Conservation (phyloP, 1,140 invertebrate genomes). For the Zelostemma sp. region DNA sequence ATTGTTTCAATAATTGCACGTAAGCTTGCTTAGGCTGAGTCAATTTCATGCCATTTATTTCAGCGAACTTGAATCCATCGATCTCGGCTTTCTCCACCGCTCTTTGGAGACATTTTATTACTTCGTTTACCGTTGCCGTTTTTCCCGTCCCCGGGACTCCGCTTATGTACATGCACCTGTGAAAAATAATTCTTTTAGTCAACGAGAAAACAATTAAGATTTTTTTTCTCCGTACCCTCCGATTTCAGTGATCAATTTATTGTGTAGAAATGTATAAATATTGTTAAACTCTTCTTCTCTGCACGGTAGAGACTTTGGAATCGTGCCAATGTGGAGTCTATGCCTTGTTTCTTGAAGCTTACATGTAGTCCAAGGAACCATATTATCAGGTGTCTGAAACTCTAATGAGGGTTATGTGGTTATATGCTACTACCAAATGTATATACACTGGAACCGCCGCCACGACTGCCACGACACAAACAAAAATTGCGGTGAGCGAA, state of each 20-base stretch:
- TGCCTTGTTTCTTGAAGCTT: constrained; percentile 63
- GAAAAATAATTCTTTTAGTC: constrained; percentile 40
- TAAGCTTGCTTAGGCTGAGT: constrained; percentile 94
- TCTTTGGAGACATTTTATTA: constrained; percentile 80
- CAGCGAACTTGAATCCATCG: constrained; percentile 82
- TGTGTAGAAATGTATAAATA: no score
- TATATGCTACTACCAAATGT: no score
- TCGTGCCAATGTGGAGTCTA: constrained; percentile 58
- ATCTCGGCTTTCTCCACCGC: constrained; percentile 74
- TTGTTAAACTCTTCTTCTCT: constrained; percentile 64
- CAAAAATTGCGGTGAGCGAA: no score
- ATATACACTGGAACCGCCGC: no score
- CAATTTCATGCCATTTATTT: constrained; percentile 96
- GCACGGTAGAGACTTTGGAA: constrained; percentile 65
- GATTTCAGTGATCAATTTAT: constrained; percentile 80
- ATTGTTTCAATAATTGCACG: constrained; percentile 83
- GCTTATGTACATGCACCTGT: constrained; percentile 94
- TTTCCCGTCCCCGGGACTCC: constrained; percentile 99
- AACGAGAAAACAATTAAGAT: no score
- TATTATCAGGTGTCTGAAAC: no score
- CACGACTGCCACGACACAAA: no score
- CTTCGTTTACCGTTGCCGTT: constrained; percentile 95
- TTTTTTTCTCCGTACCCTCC: constrained; percentile 75
- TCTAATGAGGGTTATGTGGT: no score
- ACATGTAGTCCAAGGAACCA: no score